Conservation (phyloP, 2,797 vertebrate genomes). For the Squalus acanthias region DNA sequence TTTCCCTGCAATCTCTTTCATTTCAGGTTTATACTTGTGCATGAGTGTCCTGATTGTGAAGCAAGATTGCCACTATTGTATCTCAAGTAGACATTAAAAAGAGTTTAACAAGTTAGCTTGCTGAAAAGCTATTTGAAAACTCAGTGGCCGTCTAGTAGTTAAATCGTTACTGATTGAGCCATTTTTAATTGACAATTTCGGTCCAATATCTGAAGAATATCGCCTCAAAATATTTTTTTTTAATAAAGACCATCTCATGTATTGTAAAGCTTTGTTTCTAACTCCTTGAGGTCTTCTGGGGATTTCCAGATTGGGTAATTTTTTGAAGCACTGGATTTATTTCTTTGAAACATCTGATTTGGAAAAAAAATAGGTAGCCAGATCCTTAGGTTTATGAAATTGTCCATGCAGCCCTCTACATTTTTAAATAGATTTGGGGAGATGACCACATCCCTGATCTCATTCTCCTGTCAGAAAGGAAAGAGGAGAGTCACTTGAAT, state of each 20-base stretch:
- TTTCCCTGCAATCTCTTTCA: background rate
- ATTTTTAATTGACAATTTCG: background rate
- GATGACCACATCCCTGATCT: background rate
- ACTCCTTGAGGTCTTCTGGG: background rate
- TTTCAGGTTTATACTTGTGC: background rate
- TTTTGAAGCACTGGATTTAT: background rate
- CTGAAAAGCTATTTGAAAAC: background rate
- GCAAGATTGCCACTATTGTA: background rate
- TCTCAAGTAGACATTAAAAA: background rate
- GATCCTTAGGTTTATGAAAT: background rate
- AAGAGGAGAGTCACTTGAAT: background rate
- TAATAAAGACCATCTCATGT: background rate
- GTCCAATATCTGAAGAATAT: background rate
- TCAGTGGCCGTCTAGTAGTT: no score
- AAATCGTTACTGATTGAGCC: background rate
- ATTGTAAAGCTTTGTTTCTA: background rate
- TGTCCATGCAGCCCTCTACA: background rate
- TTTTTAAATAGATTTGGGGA: background rate
- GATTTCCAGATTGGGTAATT: background rate
- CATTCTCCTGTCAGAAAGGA: background rate
- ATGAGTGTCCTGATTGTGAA: background rate
- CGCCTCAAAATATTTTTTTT: background rate
- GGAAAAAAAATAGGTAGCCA: background rate
- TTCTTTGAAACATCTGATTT: background rate
- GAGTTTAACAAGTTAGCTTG: background rate